Evolutionary conservation across 2,113 vertebrate genomes (phyloP), one percentile per base, ranked within the genome.

Genomic region (Orientallactaga bullata): DNA sequence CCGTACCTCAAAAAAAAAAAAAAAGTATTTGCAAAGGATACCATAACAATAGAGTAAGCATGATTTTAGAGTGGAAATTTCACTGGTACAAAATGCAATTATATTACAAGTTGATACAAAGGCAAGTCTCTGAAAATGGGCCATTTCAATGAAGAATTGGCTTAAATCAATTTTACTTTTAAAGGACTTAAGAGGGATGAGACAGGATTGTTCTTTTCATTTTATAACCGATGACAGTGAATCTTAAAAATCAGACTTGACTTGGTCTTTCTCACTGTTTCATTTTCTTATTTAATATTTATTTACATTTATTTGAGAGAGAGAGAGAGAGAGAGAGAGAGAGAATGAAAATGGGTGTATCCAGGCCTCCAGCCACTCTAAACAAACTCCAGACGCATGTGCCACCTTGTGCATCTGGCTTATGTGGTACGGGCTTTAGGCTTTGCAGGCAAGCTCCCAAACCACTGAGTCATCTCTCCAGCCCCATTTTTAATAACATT

Each of bases 11-110:
- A n/a, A n/a, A n/a, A n/a, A n/a, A n/a, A n/a, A n/a, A n/a, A n/a
- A n/a, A n/a, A 60, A 15, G 55, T 74, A 16, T 60, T 13, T 78
- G n/a, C 30, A 87, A 74, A 15, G 60, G 66, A 63, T 74, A 60
- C 35, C 39, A 32, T 47, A 60, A 26, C 23, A 87, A 42, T 66
- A 37, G 35, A 39, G 15, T 58, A 87, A 87, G 23, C 35, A 69
- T 35, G 72, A 42, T 89, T 93, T 89, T 92, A 66, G 28, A 79
- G 17, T 37, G n/a, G 76, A 71, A 82, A 61, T 65, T 65, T 85
- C 5, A 68, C 1, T 42, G 35, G 28, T 4, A 61, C 8, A 58
- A 60, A 87, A 4, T 7, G n/a, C 60, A 71, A 24, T 23, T 89
- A 9, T 88, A 35, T 78, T 91, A 81, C 7, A 84, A 80, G 60